Percentiles rank a stretch among this genome's conserved stretches.
Conservation (phyloP, 2,888 invertebrate genomes). For the Epistrophe eligans region DNA sequence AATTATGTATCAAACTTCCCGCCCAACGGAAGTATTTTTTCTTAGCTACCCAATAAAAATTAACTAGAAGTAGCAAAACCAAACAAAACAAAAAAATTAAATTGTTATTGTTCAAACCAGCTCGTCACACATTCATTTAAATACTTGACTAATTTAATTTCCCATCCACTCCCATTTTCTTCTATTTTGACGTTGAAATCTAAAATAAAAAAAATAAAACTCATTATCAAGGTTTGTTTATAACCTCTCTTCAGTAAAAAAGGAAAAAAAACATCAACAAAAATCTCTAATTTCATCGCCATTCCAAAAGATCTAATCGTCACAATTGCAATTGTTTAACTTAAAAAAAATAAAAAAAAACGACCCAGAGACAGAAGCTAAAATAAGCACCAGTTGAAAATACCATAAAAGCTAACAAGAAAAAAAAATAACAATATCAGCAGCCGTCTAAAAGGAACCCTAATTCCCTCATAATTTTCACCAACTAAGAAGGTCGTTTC, state of each 20-base stretch:
- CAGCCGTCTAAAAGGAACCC: slow-evolving; percentile 3
- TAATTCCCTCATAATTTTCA: slow-evolving; percentile 75
- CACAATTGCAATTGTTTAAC: slow-evolving; percentile 61
- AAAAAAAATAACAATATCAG: neutral
- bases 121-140: slow-evolving; percentile 67
- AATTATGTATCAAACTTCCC: neutral
- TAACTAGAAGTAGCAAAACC: slow-evolving; percentile 31
- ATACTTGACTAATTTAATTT: slow-evolving; percentile 53
- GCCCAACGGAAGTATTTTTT: neutral
- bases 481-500: slow-evolving; percentile 74
- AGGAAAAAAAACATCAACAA: slow-evolving; percentile 52
- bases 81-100: slow-evolving; percentile 16
- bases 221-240: slow-evolving; percentile 61
- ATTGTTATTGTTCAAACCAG: slow-evolving; percentile 44
- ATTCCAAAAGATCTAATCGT: slow-evolving; percentile 60
- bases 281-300: slow-evolving; percentile 68
- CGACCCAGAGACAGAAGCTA: slow-evolving; percentile 8
- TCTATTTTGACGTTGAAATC: slow-evolving; percentile 4
- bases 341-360: neutral
- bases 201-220: slow-evolving; percentile 25
- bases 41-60: neutral
- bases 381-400: neutral
- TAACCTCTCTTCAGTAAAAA: slow-evolving; percentile 32
- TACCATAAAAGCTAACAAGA: neutral
- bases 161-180: slow-evolving; percentile 37